Evolutionary conservation across 2,888 invertebrate genomes (phyloP).

Genomic region (Lithophane leautieri): DNA sequence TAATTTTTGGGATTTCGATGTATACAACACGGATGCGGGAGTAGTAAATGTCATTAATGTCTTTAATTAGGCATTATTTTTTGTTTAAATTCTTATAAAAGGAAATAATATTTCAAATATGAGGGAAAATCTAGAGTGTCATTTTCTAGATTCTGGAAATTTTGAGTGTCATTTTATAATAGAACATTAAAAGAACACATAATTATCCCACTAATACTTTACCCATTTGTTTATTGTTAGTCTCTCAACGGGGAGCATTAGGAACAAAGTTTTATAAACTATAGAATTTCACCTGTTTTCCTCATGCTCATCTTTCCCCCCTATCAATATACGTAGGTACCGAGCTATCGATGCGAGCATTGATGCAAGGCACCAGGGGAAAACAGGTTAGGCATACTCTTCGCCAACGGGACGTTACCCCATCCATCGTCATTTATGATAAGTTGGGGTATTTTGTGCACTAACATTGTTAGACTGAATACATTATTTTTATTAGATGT

Average conservation of each 20-base stretch:
- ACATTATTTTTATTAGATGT: conserved; percentile 53
- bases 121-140: not conserved
- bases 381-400: conserved; percentile 46
- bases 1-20: not conserved
- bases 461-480: conserved; percentile 46
- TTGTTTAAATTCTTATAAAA: not conserved
- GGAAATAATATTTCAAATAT: not conserved
- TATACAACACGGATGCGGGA: not conserved
- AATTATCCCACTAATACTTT: not conserved
- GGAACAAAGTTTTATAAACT: conserved; percentile 46
- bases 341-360: conserved; percentile 20
- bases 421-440: conserved; percentile 54
- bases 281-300: conserved; percentile 44
- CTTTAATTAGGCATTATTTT: not conserved
- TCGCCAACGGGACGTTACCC: conserved; percentile 30
- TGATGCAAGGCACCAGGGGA: conserved; percentile 45
- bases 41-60: too few species aligned
- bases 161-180: not conserved
- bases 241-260: not conserved
- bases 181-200: not conserved
- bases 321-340: conserved; percentile 12
- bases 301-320: conserved; percentile 38
- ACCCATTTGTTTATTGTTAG: not conserved
- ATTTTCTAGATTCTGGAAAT: too few species aligned
- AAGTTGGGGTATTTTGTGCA: conserved; percentile 32